Evolutionary conservation across 1,140 invertebrate genomes (phyloP).

Genomic region (Dreissena polymorpha): DNA sequence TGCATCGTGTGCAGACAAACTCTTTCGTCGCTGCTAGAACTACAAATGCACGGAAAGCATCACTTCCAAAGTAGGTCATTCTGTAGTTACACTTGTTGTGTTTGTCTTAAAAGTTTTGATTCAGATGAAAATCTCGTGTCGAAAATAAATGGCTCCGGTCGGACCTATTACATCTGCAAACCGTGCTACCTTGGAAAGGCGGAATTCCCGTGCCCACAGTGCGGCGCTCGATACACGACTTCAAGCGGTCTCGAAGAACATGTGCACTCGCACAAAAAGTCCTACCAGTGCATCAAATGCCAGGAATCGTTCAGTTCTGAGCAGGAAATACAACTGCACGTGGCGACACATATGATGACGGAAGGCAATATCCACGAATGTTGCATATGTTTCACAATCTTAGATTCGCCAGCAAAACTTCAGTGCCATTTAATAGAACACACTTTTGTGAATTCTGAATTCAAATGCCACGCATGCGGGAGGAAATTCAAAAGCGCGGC

Average conservation of each 20-base stretch:
- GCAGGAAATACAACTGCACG: conserved; percentile 85
- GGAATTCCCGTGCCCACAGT: conserved; percentile 81
- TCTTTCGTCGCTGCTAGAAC: conserved; percentile 92
- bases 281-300: conserved; percentile 87
- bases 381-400: conserved; percentile 86
- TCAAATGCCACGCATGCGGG: conserved; percentile 93
- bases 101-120: conserved; percentile 77
- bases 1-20: conserved; percentile 84
- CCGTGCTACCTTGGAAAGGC: conserved; percentile 83
- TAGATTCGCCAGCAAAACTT: conserved; percentile 88
- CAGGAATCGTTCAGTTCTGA: conserved; percentile 85
- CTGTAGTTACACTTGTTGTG: conserved; percentile 77
- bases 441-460: conserved; percentile 90
- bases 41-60: conserved; percentile 91
- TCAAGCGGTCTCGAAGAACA: conserved; percentile 84
- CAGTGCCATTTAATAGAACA: conserved; percentile 96
- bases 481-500: conserved; percentile 90
- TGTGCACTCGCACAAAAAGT: conserved; percentile 82
- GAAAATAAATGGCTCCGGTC: conserved; percentile 72
- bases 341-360: conserved; percentile 82
- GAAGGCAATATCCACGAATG: conserved; percentile 85
- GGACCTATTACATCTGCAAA: conserved; percentile 82
- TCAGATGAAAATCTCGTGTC: conserved; percentile 76
- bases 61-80: conserved; percentile 81
- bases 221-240: conserved; percentile 86